Evolutionary conservation across 1,140 invertebrate genomes (phyloP).

Genomic region (Coenobita brevimanus): DNA sequence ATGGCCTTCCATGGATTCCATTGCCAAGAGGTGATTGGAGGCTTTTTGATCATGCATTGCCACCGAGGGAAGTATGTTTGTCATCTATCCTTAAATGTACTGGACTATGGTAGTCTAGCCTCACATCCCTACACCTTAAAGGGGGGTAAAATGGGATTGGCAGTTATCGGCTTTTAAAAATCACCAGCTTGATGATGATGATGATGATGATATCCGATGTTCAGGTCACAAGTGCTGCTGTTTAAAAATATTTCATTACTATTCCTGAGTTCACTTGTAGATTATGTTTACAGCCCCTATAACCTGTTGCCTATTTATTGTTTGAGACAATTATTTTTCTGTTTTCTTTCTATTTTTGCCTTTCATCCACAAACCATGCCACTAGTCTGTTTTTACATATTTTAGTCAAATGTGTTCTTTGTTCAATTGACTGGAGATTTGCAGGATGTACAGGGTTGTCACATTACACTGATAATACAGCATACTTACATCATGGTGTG

Average conservation of each 20-base stretch:
- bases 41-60: too few species aligned
- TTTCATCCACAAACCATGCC: slow-evolving; percentile 50
- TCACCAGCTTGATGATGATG: too few species aligned
- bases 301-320: slow-evolving; percentile 57
- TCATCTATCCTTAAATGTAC: too few species aligned
- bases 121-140: too few species aligned
- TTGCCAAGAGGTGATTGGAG: too few species aligned
- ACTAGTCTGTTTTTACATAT: slow-evolving; percentile 47
- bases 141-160: too few species aligned
- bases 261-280: slow-evolving; percentile 38
- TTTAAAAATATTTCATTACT: slow-evolving; percentile 16
- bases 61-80: too few species aligned
- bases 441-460: slow-evolving; percentile 46
- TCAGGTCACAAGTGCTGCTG: slow-evolving; percentile 49
- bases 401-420: slow-evolving; percentile 27
- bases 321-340: slow-evolving; percentile 33
- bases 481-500: too few species aligned
- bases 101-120: too few species aligned
- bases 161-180: too few species aligned
- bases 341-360: slow-evolving; percentile 9
- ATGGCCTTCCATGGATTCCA: too few species aligned
- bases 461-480: slow-evolving; percentile 20
- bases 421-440: slow-evolving; percentile 18
- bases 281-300: slow-evolving; percentile 39
- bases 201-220: too few species aligned